A percentile compares a stretch with the other conserved stretches of the same genome.
Conservation (phyloP, 2,888 invertebrate genomes). For the Coenonympha glycerion region DNA sequence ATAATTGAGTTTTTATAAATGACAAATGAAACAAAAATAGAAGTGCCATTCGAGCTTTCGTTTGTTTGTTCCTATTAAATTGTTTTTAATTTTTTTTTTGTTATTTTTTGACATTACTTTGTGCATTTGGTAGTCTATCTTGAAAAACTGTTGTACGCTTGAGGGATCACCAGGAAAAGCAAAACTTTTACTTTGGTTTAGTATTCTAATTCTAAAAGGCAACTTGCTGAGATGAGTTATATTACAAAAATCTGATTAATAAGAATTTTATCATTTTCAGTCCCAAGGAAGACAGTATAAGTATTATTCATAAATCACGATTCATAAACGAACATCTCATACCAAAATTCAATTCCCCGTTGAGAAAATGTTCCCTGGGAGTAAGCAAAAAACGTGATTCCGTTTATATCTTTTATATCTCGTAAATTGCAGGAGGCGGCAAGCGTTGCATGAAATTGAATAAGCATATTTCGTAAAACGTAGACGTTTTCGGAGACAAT, state of each 20-base stretch:
- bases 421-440: conserved; percentile 77
- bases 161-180: too few species aligned
- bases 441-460: conserved; percentile 77
- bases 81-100: background rate
- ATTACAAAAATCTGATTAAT: background rate
- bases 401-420: conserved; percentile 77
- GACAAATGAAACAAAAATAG: conserved; percentile 44
- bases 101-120: background rate
- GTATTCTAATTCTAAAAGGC: too few species aligned
- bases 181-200: too few species aligned
- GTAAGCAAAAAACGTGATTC: conserved; percentile 77
- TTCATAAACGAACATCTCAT: conserved; percentile 32
- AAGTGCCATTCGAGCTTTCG: conserved; percentile 19
- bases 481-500: conserved; percentile 76
- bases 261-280: background rate
- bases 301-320: conserved; percentile 27
- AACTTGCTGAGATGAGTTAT: too few species aligned
- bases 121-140: background rate
- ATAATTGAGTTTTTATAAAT: conserved; percentile 67
- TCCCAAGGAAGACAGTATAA: background rate
- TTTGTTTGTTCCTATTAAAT: conserved; percentile 6
- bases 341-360: conserved; percentile 70
- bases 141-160: too few species aligned
- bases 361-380: conserved; percentile 74
- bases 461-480: conserved; percentile 77